Evolutionary conservation across 2,888 invertebrate genomes (phyloP), one percentile per base, ranked within the genome.

Genomic region (Seladonia tumulorum): DNA sequence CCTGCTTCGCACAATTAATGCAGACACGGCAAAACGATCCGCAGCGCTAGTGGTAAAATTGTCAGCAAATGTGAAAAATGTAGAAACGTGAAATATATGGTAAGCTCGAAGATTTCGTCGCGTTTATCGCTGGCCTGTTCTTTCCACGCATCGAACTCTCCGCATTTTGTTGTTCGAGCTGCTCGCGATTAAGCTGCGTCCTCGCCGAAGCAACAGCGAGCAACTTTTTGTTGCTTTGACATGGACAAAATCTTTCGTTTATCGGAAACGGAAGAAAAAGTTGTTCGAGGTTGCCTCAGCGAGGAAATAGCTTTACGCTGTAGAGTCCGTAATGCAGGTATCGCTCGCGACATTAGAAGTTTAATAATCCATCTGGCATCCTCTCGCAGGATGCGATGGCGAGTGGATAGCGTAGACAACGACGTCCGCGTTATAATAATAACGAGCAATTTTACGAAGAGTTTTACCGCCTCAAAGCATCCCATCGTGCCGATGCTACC

Each of bases 361-460:
- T 94, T 93, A 93, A 94, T 93, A 93, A 94, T 93, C 93, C 93
- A 92, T 91, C 91, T 82, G 83, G 85, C 80, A 74, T 84, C 83
- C 83, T 82, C 85, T 60, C 89, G 80, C 74, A 45, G 77, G 49
- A 83, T 77, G 83, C 84, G 86, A 85, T 83, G 87, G 74, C 42
- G 75, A 72, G 47, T 60, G 78, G 76, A 85, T 73, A 82, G 57
- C 78, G 79, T 81, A 79, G 81, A 88, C 81, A 87, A 87, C 90
- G 90, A 91, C 88, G 90, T 90, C 90, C 91, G 88, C 89, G 91
- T 93, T 92, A 91, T 93, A 94, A 94, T 93, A 92, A 92, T 93
- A 93, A 94, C 92, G 91, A 89, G 90, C 87, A 90, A 90, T 94
- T 94, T 94, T 93, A 93, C 93, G 92, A 84, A 93, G 88, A 90